phyloP scores from a whole-genome alignment of 2,797 vertebrate species.

The Coregonus ussuriensis region DNA sequence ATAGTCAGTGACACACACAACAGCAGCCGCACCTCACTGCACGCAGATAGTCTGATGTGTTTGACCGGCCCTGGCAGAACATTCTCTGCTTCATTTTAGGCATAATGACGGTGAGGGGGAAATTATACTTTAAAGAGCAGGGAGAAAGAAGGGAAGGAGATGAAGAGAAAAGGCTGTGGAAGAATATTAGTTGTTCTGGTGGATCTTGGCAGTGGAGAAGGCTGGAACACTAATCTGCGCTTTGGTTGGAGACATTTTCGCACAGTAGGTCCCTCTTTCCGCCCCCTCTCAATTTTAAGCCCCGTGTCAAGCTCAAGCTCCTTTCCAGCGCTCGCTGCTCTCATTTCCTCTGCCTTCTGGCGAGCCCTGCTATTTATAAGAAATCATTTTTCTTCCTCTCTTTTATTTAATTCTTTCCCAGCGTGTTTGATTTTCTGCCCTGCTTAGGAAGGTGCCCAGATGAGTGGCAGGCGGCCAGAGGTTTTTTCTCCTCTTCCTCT shows the following conservation, averaged over 20 bases:
- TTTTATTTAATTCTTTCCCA: slow-evolving; percentile 82
- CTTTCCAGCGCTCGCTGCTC: slow-evolving; percentile 79
- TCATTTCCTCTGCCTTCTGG: slow-evolving; percentile 86
- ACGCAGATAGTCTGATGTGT: slow-evolving; percentile 59
- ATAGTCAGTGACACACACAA: slow-evolving; percentile 13
- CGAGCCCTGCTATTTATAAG: slow-evolving; percentile 85
- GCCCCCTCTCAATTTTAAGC: slow-evolving; percentile 85
- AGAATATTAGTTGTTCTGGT: slow-evolving; percentile 83
- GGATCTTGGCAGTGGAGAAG: slow-evolving; percentile 80
- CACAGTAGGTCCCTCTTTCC: slow-evolving; percentile 80
- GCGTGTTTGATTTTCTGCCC: slow-evolving; percentile 83
- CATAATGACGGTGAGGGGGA: slow-evolving; percentile 64
- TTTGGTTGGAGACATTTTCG: slow-evolving; percentile 83
- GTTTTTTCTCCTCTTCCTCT: slow-evolving; percentile 40
- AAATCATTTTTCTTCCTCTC: slow-evolving; percentile 78
- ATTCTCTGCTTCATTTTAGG: slow-evolving; percentile 75
- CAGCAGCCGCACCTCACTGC: slow-evolving; percentile 46
- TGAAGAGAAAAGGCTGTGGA: slow-evolving; percentile 60
- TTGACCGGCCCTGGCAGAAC: slow-evolving; percentile 76
- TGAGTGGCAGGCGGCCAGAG: slow-evolving; percentile 80
- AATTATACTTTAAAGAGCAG: slow-evolving; percentile 74
- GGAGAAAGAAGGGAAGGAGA: slow-evolving; percentile 32
- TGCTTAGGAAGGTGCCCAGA: slow-evolving; percentile 83
- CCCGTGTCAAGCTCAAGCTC: slow-evolving; percentile 84
- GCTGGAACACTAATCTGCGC: slow-evolving; percentile 84